Evolutionary conservation across 2,797 vertebrate species (phyloP), one percentile per base, ranked within the genome.

Genomic region (Silurus aristotelis): DNA sequence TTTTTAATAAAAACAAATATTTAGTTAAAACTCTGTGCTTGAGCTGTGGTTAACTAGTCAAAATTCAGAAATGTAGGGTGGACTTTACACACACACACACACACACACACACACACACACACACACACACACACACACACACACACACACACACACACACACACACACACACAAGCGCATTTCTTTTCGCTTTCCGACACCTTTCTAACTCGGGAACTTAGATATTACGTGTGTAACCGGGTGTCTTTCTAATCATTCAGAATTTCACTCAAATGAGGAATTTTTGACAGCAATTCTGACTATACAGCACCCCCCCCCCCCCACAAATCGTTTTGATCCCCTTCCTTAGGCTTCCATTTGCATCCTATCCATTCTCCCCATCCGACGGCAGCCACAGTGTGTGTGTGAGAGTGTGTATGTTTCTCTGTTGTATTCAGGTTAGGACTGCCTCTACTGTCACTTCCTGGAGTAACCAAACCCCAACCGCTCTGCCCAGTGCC

Each of bases 391-490:
- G 94, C 95, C 93, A 95, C 95, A 75, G 93, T 92, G 94, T 96
- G 93, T 95, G 92, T 90, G 93, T 27, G 64, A 94, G 92, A 90
- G 90, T 92, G 88, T 97, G 93, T 97, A 93, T 97, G 94, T 98
- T 96, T 95, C 27, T 96, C 63, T 89, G 85, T 85, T 89, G 87
- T 87, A 80, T 97, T 97, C 95, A 99, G 98, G 96, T 96, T 96
- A 98, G 97, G 97, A 94, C 98, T 94, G 96, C 98, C 94, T 96
- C 96, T 95, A 99, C 98, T 94, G 97, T 98, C 92, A 99, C 98
- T 95, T 97, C 97, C 95, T 99, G 98, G 98, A 99, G 98, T 98
- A 98, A 99, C 96, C 98, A 99, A 97, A 98, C 96, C 94, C 97
- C 98, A 93, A 98, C 98, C 94, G 96, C 96, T 96, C 96, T 98